These are phyloP conservation scores for Bradypodion pumilum DNA, from an alignment of 2,797 vertebrate species.

Conservation along the genomic window DNA sequence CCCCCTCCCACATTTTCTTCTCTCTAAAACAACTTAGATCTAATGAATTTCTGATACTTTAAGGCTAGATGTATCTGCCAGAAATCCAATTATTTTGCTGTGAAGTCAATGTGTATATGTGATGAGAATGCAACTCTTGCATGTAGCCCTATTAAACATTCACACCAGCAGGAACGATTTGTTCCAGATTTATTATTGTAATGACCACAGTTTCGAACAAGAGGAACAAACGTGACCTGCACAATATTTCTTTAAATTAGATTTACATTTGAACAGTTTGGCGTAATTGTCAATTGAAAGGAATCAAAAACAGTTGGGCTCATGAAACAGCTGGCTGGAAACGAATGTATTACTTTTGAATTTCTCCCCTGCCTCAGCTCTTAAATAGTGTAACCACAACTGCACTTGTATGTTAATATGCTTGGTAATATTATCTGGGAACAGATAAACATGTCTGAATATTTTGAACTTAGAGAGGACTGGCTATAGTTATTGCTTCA, in stretches of 20 bases:
- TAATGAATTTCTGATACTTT: neutral
- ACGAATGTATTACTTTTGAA: neutral
- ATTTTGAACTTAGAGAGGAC: neutral
- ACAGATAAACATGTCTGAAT: slow-evolving; percentile 46
- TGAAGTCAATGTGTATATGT: neutral
- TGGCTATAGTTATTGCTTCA: slow-evolving; percentile 11
- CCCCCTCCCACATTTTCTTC: neutral
- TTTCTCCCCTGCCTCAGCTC: neutral
- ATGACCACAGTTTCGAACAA: neutral
- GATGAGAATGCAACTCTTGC: slow-evolving; percentile 10
- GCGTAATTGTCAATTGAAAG: neutral
- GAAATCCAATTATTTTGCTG: neutral
- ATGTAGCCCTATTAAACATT: slow-evolving; percentile 12
- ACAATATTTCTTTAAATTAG: neutral
- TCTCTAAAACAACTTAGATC: neutral
- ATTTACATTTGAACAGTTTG: slow-evolving; percentile 23
- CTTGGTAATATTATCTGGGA: slow-evolving; percentile 16
- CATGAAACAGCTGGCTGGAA: neutral
- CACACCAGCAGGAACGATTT: neutral
- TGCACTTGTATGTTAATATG: neutral
- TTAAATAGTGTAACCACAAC: neutral
- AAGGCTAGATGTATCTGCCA: slow-evolving; percentile 1
- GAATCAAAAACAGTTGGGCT: slow-evolving; percentile 18
- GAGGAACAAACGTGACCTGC: neutral
- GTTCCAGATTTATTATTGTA: neutral